A percentile compares a stretch with the other conserved stretches of the same genome.
These are phyloP conservation scores for Aphelenchoides besseyi DNA, from an alignment of 1,140 invertebrate species.

Conservation along the genomic window DNA sequence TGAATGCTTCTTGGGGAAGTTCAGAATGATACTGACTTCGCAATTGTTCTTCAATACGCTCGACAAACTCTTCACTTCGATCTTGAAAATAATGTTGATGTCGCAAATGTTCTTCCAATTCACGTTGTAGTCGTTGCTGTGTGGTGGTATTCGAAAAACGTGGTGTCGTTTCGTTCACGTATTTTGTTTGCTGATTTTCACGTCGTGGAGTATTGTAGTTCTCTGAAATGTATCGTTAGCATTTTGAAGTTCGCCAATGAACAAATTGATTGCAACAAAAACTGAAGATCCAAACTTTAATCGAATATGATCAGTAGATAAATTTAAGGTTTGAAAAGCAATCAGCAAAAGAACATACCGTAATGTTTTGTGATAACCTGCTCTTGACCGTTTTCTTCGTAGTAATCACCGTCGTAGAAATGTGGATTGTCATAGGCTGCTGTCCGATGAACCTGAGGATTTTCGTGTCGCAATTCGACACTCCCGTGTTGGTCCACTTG, in stretches of 20 bases:
- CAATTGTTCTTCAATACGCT: conserved; percentile 7
- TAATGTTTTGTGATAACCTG: neutral
- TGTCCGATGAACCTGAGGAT: neutral
- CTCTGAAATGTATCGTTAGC: too few species aligned
- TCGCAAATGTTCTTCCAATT: conserved; percentile 24
- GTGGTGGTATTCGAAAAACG: neutral
- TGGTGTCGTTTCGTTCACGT: neutral
- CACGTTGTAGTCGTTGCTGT: conserved; percentile 11
- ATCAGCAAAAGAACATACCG: neutral
- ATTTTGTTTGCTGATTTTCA: too few species aligned
- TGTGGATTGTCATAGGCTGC: conserved; percentile 11
- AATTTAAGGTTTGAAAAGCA: neutral
- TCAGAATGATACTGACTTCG: conserved; percentile 10
- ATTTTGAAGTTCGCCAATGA: too few species aligned
- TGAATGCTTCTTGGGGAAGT: conserved; percentile 13
- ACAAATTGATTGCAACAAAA: too few species aligned
- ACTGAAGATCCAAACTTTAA: conserved; percentile 17
- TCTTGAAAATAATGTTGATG: neutral
- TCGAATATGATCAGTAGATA: neutral
- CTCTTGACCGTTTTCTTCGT: conserved; percentile 12
- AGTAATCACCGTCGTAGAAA: conserved; percentile 10
- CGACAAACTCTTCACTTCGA: neutral
- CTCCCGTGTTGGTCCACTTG: conserved; percentile 15
- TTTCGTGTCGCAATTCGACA: conserved; percentile 11
- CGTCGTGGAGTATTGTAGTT: too few species aligned